These are phyloP conservation scores for Crotalus tigris DNA, from an alignment of 2,113 vertebrate species.

Conservation along the genomic window DNA sequence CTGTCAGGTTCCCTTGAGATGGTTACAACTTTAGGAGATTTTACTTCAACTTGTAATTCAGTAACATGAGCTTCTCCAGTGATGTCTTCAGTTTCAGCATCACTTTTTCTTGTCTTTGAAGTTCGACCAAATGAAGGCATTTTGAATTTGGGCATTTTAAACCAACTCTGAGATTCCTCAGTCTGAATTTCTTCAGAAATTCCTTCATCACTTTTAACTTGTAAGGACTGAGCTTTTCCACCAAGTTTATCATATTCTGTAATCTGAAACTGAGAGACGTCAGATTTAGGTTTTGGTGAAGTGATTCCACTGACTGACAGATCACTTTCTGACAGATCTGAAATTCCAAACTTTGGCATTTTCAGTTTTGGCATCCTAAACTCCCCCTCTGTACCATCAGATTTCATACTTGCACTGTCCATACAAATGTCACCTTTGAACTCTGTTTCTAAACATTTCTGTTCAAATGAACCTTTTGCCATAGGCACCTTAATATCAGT, in stretches of 20 bases:
- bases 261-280: conserved; percentile 19
- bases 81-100: conserved; percentile 24
- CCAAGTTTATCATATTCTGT: conserved; percentile 10
- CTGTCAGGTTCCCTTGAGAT: conserved; percentile 18
- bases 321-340: conserved; percentile 42
- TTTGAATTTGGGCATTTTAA: conserved; percentile 62
- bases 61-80: background rate
- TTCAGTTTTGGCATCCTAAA: conserved; percentile 56
- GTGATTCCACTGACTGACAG: conserved; percentile 32
- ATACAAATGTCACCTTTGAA: background rate
- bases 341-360: conserved; percentile 56
- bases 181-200: conserved; percentile 24
- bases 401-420: conserved; percentile 42
- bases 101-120: conserved; percentile 26
- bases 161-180: conserved; percentile 61
- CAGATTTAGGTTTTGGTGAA: conserved; percentile 33
- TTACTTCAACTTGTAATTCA: conserved; percentile 12
- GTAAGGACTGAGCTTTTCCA: background rate
- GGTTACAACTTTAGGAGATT: conserved; percentile 32
- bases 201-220: conserved; percentile 26
- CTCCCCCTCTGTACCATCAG: conserved; percentile 50
- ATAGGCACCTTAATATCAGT: background rate
- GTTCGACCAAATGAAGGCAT: conserved; percentile 50
- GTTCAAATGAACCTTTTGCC: conserved; percentile 11
- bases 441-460: conserved; percentile 17